phyloP scores from a whole-genome alignment of 1,140 invertebrate genomes.

The honey bee (Apis mellifera) region Amel_HAv3.1 CM009942.2:7401501-7402000 shows the following conservation, averaged over 20 bases:
- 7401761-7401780: slow-evolving; percentile 22
- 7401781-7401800: slow-evolving; percentile 28
- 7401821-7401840: background rate
- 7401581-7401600: no score
- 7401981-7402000: background rate
- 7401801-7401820: background rate
- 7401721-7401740: slow-evolving; percentile 42
- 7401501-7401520: slow-evolving; percentile 8
- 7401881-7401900: background rate
- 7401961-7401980: no score
- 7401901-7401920: background rate
- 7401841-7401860: background rate
- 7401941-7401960: background rate
- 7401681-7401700: slow-evolving; percentile 27
- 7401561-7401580: background rate
- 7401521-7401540: background rate
- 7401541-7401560: background rate
- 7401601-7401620: background rate
- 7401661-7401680: background rate
- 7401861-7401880: background rate
- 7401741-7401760: slow-evolving; percentile 40
- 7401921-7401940: background rate
- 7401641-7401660: slow-evolving; percentile 8
- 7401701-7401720: slow-evolving; percentile 34
- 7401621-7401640: slow-evolving; percentile 1